Evolutionary conservation across 2,888 invertebrate genomes (phyloP), one percentile per base, ranked within the genome.

Genomic region (Gasteruption jaculator): DNA sequence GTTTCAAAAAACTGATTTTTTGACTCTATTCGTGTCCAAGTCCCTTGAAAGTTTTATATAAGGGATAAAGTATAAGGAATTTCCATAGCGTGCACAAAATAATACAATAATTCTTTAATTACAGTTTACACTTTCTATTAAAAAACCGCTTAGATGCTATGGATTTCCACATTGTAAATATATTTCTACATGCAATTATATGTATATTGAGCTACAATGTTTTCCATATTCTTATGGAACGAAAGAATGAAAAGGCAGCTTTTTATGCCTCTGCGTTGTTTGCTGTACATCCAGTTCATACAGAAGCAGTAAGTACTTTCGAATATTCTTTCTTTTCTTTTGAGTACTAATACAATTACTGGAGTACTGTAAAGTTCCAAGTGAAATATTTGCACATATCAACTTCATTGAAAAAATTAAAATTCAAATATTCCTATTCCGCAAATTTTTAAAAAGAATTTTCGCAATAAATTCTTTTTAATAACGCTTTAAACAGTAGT

Each of bases 221-320:
- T 31, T 78, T 78, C 48, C 65, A 72, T 38, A 52, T 71, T 37
- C 52, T 76, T 46, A 60, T 76, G 42, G 65, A 65, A 25, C 60
- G 63, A 24, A 58, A 66, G 39, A 46, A 44, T 27, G 46, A 45
- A 20, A 52, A 54, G 49, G 63, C 75, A 43, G 76, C 84, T 26
- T 82, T 83, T 56, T 72, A 85, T 40, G 79, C 85, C 25, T 75
- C 87, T 11, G 55, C 86, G 3, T 64, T 95, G 18, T 97, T 95
- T 74, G 81, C 91, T 10, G 82, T 89, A 11, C 96, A 96, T 76
- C 96, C 97, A 1, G 74, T 96, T 34, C 96, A 97, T 71, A 83
- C 87, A 0, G 96, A 97, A 76, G 87, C 91, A 44, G 91, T 82
- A 64, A 71, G 76, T 62, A 59, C 29, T 30, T 31, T 5, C 20